Conservation (phyloP, 2,888 invertebrate genomes). For the Hypomecis atomaria region DNA sequence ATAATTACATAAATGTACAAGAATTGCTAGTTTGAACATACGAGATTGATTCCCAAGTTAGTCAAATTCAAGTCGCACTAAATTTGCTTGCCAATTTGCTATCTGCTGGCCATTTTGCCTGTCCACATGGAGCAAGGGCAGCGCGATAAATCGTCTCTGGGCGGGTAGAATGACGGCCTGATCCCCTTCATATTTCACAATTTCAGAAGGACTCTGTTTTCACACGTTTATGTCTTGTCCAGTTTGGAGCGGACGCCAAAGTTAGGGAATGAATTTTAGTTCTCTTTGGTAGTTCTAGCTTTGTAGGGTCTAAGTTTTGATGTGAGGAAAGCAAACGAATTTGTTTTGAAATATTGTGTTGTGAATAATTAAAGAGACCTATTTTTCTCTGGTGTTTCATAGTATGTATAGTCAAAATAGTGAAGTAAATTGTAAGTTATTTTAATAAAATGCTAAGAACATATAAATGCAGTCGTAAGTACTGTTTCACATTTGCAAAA, state of each 20-base stretch:
- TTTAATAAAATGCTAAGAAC: too few relatives aligned
- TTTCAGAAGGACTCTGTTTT: constrained; percentile 60
- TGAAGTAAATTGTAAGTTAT: too few relatives aligned
- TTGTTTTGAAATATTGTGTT: too few relatives aligned
- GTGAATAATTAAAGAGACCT: too few relatives aligned
- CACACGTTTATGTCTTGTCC: constrained; percentile 43
- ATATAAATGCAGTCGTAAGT: too few relatives aligned
- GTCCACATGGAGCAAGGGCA: constrained; percentile 41
- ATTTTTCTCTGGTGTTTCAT: too few relatives aligned
- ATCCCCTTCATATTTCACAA: constrained; percentile 74
- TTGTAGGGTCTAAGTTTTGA: too few relatives aligned
- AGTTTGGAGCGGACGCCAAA: constrained; percentile 17
- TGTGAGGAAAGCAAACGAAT: too few relatives aligned
- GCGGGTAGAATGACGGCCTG: constrained; percentile 66
- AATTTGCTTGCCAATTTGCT: constrained; percentile 39
- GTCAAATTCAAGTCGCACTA: constrained; percentile 30
- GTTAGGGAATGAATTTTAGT: background rate
- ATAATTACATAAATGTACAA: background rate
- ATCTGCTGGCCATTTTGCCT: constrained; percentile 42
- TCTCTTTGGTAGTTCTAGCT: background rate
- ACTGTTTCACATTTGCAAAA: too few relatives aligned
- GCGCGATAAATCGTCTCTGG: constrained; percentile 65
- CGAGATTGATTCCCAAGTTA: constrained; percentile 12
- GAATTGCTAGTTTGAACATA: constrained; percentile 24
- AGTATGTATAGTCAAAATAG: too few relatives aligned